Conservation (phyloP, 2,888 invertebrate genomes). For the Cosmorhoe ocellata region DNA sequence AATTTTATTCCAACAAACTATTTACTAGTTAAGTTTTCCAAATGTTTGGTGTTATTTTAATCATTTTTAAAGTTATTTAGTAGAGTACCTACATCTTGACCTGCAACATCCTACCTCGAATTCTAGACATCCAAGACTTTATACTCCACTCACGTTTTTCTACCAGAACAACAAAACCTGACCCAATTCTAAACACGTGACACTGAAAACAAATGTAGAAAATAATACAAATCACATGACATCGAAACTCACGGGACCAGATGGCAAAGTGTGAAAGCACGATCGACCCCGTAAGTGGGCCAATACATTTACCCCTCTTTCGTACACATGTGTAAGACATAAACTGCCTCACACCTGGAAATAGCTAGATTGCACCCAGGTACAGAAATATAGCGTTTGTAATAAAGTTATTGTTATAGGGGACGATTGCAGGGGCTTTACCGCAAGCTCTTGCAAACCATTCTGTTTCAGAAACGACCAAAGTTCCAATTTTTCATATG, state of each 20-base stretch:
- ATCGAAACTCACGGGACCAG: conserved; percentile 23
- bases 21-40: too few species aligned
- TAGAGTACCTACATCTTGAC: too few species aligned
- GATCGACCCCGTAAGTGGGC: conserved; percentile 66
- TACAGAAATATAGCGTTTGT: conserved; percentile 51
- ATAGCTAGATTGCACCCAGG: conserved; percentile 67
- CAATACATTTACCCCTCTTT: conserved; percentile 68
- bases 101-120: neutral
- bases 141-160: conserved; percentile 13
- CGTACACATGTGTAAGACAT: conserved; percentile 64
- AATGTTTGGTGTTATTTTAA: too few species aligned
- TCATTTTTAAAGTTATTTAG: too few species aligned
- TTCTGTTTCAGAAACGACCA: too few species aligned
- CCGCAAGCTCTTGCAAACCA: too few species aligned
- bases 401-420: too few species aligned
- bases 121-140: neutral
- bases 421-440: too few species aligned
- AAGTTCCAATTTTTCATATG: too few species aligned
- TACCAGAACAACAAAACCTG: conserved; percentile 20
- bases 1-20: too few species aligned
- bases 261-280: conserved; percentile 51
- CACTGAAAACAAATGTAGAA: conserved; percentile 21
- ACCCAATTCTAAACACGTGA: conserved; percentile 18
- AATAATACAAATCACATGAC: conserved; percentile 22
- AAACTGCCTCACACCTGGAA: conserved; percentile 73